A percentile compares a stretch with the other conserved stretches of the same genome.
Evolutionary conservation across 2,113 vertebrate genomes (phyloP).

Genomic region (Pionites leucogaster): DNA sequence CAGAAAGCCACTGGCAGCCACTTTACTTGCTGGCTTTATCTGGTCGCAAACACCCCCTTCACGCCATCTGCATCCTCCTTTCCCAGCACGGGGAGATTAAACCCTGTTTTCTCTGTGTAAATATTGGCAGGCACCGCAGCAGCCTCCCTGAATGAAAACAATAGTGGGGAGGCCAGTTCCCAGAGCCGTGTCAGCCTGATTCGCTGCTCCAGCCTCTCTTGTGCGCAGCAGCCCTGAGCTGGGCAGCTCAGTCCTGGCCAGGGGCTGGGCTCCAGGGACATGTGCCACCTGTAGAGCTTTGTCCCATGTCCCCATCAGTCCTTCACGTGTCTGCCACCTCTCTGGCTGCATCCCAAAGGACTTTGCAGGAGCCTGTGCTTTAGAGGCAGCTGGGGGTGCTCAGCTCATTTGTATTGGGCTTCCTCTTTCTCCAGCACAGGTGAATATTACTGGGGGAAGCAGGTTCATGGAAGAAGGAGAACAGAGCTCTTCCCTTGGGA

Average conservation of each 20-base stretch:
- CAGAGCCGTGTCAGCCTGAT: neutral
- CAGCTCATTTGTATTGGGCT: neutral
- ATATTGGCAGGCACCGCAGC: conserved; percentile 31
- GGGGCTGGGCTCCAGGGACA: neutral
- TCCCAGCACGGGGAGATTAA: conserved; percentile 24
- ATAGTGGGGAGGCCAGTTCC: neutral
- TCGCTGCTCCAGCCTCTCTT: neutral
- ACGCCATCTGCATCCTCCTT: conserved; percentile 56
- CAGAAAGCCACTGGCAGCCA: conserved; percentile 18
- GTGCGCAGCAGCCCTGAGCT: fast-evolving
- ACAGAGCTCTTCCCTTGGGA: neutral
- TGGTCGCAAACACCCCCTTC: conserved; percentile 28
- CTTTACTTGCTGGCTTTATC: conserved; percentile 3
- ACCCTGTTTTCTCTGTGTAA: conserved; percentile 39
- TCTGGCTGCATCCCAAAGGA: neutral
- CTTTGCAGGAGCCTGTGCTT: neutral
- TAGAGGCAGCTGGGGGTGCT: neutral
- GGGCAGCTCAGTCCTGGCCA: neutral
- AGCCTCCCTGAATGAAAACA: conserved; percentile 54
- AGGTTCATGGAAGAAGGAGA: neutral
- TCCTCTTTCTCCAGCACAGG: neutral
- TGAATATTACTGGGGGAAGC: neutral
- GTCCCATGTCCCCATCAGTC: neutral
- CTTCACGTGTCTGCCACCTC: fast-evolving
- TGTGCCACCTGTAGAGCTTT: fast-evolving